Evolutionary conservation across 1,140 invertebrate genomes (phyloP).

Genomic region (Diabrotica undecimpunctata): DNA sequence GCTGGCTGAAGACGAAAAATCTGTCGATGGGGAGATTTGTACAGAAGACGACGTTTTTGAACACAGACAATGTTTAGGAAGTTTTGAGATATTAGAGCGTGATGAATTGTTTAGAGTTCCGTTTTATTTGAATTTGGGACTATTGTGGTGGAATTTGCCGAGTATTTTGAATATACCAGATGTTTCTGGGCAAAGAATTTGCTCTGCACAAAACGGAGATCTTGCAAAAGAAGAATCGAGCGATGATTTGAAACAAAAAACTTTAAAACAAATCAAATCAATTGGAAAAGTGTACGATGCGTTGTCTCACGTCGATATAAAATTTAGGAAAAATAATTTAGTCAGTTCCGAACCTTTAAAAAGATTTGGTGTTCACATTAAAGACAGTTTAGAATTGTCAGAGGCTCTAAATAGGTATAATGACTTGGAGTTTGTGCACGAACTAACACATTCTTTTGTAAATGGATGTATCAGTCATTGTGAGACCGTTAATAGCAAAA

Average conservation of each 20-base stretch:
- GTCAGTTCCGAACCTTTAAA: conserved; percentile 26
- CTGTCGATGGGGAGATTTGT: background rate
- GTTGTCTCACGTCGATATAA: conserved; percentile 30
- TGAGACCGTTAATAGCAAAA: conserved; percentile 19
- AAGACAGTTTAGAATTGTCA: conserved; percentile 36
- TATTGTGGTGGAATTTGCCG: conserved; percentile 43
- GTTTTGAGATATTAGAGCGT: conserved; percentile 27
- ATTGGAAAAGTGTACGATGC: conserved; percentile 29
- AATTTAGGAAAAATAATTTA: conserved; percentile 26
- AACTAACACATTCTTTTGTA: conserved; percentile 34
- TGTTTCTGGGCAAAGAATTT: conserved; percentile 5
- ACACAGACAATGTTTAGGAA: conserved; percentile 28
- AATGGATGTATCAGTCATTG: conserved; percentile 25
- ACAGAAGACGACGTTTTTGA: conserved; percentile 24
- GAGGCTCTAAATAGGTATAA: conserved; percentile 22
- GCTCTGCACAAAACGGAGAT: background rate
- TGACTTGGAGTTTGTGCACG: conserved; percentile 22
- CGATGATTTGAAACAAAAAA: conserved; percentile 13
- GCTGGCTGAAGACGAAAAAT: background rate
- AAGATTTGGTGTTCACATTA: conserved; percentile 24
- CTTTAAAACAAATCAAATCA: conserved; percentile 15
- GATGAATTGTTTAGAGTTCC: conserved; percentile 27
- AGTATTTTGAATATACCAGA: conserved; percentile 28
- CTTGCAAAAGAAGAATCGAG: background rate
- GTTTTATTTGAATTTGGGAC: conserved; percentile 30